Conservation (phyloP, 2,888 invertebrate genomes). For the Aspidiotus destructor region DNA sequence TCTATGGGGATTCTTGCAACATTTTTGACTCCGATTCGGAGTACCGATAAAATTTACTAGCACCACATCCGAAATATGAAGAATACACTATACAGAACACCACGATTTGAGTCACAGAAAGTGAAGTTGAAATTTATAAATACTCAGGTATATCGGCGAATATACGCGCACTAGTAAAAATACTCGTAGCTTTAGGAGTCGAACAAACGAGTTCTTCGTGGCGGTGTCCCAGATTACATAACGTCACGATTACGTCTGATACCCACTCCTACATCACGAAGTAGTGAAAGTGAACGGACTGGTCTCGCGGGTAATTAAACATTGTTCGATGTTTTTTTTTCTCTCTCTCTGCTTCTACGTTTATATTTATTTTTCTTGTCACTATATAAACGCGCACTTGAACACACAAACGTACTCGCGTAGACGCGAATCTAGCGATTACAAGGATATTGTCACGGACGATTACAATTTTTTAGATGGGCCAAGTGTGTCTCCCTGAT, state of each 20-base stretch:
- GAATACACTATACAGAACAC: slow-evolving; percentile 4
- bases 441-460: too few species aligned
- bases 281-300: slow-evolving; percentile 31
- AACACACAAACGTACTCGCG: background rate
- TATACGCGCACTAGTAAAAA: background rate
- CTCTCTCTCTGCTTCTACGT: background rate
- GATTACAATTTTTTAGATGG: too few species aligned
- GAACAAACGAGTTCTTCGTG: background rate
- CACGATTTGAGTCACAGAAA: background rate
- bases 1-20: too few species aligned
- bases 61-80: slow-evolving; percentile 7
- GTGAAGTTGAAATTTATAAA: slow-evolving; percentile 9
- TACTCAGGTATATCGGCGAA: background rate
- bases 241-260: slow-evolving; percentile 26
- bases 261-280: slow-evolving; percentile 20
- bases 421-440: background rate
- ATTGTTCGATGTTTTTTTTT: background rate
- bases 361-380: background rate
- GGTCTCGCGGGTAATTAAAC: slow-evolving; percentile 27
- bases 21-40: background rate
- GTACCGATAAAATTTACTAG: background rate
- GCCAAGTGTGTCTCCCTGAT: too few species aligned
- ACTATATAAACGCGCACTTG: background rate
- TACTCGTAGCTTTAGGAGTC: background rate
- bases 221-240: slow-evolving; percentile 22